Conservation (phyloP, 92 coral and sea anemone species). For the Phenganax marumi region DNA sequence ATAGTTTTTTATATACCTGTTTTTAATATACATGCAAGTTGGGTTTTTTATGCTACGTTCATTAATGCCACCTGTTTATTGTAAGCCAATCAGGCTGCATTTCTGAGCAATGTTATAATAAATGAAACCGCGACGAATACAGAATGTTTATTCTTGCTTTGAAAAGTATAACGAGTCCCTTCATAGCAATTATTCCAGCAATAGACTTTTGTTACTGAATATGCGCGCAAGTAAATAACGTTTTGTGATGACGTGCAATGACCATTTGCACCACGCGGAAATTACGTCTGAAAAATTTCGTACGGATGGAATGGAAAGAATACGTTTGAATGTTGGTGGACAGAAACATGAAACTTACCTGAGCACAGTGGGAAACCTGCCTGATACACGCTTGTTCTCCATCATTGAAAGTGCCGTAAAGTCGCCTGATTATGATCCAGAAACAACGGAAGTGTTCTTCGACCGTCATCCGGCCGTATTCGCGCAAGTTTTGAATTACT, state of each 20-base stretch:
- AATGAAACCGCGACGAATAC: conserved; percentile 21
- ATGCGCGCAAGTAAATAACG: neutral
- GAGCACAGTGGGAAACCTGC: conserved; percentile 78
- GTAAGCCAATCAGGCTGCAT: conserved; percentile 24
- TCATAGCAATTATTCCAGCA: neutral
- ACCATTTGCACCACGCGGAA: conserved; percentile 36
- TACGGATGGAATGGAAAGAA: conserved; percentile 41
- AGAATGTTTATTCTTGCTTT: conserved; percentile 13
- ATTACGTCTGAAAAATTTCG: conserved; percentile 28
- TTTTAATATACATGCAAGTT: neutral
- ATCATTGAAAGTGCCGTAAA: conserved; percentile 78
- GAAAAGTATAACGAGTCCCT: neutral
- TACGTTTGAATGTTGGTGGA: conserved; percentile 84
- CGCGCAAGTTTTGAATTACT: conserved; percentile 90
- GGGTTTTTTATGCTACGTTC: neutral
- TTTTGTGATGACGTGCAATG: neutral
- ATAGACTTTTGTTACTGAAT: neutral
- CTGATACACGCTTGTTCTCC: conserved; percentile 84
- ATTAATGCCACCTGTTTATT: conserved; percentile 29
- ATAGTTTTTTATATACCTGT: neutral
- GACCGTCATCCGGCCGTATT: conserved; percentile 98
- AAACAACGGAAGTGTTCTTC: conserved; percentile 86
- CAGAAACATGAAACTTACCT: conserved; percentile 84
- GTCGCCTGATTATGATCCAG: conserved; percentile 80
- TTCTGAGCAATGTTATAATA: neutral